Conservation (phyloP, 2,888 invertebrate species). For the Andrena trimmerana region DNA sequence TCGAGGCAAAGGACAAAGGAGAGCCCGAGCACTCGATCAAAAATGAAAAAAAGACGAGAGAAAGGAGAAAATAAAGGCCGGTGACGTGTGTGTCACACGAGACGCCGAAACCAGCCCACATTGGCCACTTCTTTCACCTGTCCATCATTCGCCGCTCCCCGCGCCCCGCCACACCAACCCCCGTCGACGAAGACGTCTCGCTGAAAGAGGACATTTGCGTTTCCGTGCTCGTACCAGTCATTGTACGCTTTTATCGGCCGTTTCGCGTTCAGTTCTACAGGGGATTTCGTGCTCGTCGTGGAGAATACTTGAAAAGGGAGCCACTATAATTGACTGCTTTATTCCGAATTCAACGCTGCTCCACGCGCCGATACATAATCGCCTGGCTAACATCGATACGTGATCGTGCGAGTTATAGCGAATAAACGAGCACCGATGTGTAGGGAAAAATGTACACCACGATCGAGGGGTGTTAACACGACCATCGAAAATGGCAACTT, state of each 20-base stretch:
- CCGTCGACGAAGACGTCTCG: slow-evolving; percentile 77
- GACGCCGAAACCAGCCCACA: slow-evolving; percentile 84
- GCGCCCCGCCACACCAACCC: background rate
- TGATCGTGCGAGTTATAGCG: slow-evolving; percentile 21
- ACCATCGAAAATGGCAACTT: no score
- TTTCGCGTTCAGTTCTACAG: slow-evolving; percentile 63
- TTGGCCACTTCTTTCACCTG: slow-evolving; percentile 85
- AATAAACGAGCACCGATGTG: no score
- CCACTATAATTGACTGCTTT: slow-evolving; percentile 62
- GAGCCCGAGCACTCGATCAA: slow-evolving; percentile 59
- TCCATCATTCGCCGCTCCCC: slow-evolving; percentile 80
- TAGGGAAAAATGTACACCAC: no score
- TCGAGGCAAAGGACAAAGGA: slow-evolving; percentile 51
- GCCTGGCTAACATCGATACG: slow-evolving; percentile 22
- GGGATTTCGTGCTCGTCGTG: slow-evolving; percentile 60
- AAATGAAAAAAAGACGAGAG: slow-evolving; percentile 64
- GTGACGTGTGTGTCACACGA: slow-evolving; percentile 84
- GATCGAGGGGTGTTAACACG: no score
- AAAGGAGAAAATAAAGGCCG: slow-evolving; percentile 79
- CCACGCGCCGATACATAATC: slow-evolving; percentile 36
- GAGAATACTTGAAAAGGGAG: slow-evolving; percentile 63
- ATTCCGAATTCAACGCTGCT: slow-evolving; percentile 45
- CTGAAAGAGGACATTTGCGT: slow-evolving; percentile 79
- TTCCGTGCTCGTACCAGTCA: slow-evolving; percentile 71
- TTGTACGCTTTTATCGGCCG: slow-evolving; percentile 74